These are phyloP conservation scores for Carlito syrichta DNA, from an alignment of 2,113 vertebrate genomes.

Conservation along the genomic window DNA sequence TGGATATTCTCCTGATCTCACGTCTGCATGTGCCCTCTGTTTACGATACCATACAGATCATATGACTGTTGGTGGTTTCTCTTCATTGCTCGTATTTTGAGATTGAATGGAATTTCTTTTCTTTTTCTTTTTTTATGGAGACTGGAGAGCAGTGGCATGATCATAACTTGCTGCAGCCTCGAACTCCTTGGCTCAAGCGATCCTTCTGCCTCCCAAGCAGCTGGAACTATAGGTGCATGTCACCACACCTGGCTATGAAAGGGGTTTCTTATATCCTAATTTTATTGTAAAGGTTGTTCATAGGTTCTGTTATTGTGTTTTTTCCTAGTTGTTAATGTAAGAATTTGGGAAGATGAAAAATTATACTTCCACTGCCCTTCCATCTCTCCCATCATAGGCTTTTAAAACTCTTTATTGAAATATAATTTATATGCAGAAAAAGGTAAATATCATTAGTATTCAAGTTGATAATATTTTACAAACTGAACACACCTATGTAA, in stretches of 20 bases:
- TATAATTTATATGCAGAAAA: conserved; percentile 4
- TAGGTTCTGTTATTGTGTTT: background rate
- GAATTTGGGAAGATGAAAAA: conserved; percentile 3
- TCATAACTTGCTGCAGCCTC: too few species aligned
- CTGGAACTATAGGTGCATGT: too few species aligned
- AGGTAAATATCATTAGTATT: background rate
- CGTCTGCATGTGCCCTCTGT: background rate
- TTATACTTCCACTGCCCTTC: background rate
- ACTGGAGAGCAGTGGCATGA: too few species aligned
- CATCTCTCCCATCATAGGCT: background rate
- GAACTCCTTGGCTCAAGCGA: too few species aligned
- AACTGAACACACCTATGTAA: background rate
- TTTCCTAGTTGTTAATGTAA: conserved; percentile 10
- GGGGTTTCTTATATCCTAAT: background rate
- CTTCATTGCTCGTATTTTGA: background rate
- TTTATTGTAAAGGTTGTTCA: background rate
- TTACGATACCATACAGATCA: background rate
- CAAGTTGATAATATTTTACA: background rate
- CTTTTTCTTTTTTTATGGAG: too few species aligned
- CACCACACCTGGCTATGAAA: too few species aligned
- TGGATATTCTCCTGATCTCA: background rate
- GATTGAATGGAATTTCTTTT: background rate
- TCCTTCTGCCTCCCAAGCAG: too few species aligned
- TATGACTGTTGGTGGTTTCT: background rate
- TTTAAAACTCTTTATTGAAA: background rate